Conservation (phyloP, 2,797 vertebrate species). For the Parambassis ranga region DNA sequence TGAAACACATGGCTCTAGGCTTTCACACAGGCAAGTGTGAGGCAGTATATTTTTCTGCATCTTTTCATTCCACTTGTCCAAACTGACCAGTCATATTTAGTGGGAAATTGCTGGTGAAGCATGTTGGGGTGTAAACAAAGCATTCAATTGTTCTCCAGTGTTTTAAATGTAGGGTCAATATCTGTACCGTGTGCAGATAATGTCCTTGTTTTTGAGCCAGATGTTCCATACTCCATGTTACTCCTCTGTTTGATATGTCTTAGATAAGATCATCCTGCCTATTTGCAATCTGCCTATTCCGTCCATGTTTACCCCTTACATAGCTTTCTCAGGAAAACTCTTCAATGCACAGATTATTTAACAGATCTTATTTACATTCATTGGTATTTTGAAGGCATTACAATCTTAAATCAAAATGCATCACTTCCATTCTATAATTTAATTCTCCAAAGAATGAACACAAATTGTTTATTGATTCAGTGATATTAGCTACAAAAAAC, state of each 20-base stretch:
- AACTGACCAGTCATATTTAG: neutral
- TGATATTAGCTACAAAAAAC: neutral
- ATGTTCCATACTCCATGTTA: neutral
- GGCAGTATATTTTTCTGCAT: neutral
- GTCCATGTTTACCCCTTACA: neutral
- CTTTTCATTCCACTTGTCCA: neutral
- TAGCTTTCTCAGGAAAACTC: neutral
- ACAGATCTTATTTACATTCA: neutral
- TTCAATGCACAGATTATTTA: neutral
- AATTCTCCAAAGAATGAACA: neutral
- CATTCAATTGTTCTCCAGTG: neutral
- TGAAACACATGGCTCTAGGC: neutral
- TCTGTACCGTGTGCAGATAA: neutral
- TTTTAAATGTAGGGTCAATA: neutral
- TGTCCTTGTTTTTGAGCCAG: neutral
- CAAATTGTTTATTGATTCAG: slow-evolving; percentile 26
- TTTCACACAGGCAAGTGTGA: neutral
- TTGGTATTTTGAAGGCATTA: neutral
- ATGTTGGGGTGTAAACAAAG: neutral
- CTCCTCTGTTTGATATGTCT: neutral
- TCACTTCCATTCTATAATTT: slow-evolving; percentile 4
- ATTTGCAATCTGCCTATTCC: neutral
- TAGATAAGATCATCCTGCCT: neutral
- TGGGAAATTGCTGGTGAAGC: neutral
- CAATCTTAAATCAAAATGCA: neutral